These are phyloP conservation scores for Enoplosus armatus DNA, from an alignment of 2,797 vertebrate genomes.

Conservation along the genomic window DNA sequence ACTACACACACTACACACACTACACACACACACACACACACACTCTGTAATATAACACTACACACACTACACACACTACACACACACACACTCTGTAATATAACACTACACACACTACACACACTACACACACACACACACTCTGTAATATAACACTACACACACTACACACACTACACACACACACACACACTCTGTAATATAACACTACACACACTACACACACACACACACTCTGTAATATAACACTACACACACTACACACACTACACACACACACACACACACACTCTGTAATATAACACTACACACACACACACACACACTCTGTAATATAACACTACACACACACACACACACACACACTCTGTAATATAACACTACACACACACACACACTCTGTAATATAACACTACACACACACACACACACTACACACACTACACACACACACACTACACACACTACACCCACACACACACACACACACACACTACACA, in stretches of 20 bases:
- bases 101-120: slow-evolving; percentile 19
- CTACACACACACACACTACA: too few species aligned
- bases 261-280: background rate
- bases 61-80: slow-evolving; percentile 14
- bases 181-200: slow-evolving; percentile 9
- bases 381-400: too few species aligned
- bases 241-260: too few species aligned
- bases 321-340: too few species aligned
- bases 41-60: too few species aligned
- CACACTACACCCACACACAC: too few species aligned
- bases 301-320: too few species aligned
- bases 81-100: slow-evolving; percentile 28
- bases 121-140: slow-evolving; percentile 14
- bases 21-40: slow-evolving; percentile 19
- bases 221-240: too few species aligned
- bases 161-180: slow-evolving; percentile 16
- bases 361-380: too few species aligned
- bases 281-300: too few species aligned
- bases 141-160: too few species aligned
- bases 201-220: background rate
- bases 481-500: slow-evolving; percentile 3
- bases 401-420: too few species aligned
- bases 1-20: slow-evolving; percentile 14
- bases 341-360: background rate
- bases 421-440: slow-evolving; percentile 1